Evolutionary conservation across 2,113 vertebrate species (phyloP).

Genomic region (Laterallus jamaicensis): DNA sequence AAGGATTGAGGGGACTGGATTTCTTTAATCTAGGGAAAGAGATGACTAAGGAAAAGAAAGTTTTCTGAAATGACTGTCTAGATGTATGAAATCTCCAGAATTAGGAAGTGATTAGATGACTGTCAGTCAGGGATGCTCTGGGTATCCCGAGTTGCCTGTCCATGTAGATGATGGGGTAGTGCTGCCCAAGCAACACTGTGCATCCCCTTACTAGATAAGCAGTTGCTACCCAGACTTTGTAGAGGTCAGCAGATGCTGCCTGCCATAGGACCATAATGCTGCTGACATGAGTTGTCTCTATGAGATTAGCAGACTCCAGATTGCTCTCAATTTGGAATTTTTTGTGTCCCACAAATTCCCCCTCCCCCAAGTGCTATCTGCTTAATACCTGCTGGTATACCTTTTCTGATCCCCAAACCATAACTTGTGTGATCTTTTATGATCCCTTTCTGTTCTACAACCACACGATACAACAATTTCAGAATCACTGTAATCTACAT

Average conservation of each 20-base stretch:
- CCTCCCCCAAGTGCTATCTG: neutral
- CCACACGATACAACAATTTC: neutral
- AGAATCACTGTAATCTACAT: neutral
- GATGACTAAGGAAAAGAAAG: neutral
- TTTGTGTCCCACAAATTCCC: neutral
- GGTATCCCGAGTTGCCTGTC: neutral
- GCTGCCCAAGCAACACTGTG: accelerated
- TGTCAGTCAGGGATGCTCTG: neutral
- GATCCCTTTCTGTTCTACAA: neutral
- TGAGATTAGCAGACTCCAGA: neutral
- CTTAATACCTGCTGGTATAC: neutral
- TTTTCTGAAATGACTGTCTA: neutral
- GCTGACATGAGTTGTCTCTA: neutral
- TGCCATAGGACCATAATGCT: neutral
- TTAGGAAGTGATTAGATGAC: neutral
- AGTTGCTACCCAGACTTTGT: neutral
- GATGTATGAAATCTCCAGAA: neutral
- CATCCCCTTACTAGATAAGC: neutral
- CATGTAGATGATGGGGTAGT: neutral
- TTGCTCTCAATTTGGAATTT: neutral
- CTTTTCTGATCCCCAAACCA: neutral
- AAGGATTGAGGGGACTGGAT: neutral
- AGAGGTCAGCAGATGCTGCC: neutral
- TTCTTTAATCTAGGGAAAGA: neutral
- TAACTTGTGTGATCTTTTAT: neutral